Percentiles rank a stretch among this genome's conserved stretches.
Evolutionary conservation across 2,888 invertebrate species (phyloP).

Genomic region (Amphiduros pacificus): DNA sequence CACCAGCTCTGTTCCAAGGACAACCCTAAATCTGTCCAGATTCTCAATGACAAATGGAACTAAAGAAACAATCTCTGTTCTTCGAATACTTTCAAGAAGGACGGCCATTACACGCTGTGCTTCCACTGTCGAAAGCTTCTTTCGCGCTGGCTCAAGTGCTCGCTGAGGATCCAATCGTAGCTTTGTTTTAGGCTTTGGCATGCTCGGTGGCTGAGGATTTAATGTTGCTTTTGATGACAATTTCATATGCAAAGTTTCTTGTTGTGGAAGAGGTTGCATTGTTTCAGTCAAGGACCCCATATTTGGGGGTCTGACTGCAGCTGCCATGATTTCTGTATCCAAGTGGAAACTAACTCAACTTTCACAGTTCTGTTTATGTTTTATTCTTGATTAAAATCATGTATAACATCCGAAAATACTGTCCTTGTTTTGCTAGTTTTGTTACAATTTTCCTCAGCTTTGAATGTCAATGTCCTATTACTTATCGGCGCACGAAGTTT

Average conservation of each 20-base stretch:
- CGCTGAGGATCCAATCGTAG: conserved; percentile 47
- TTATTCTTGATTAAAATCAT: no score
- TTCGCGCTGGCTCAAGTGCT: conserved; percentile 56
- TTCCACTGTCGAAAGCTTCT: conserved; percentile 57
- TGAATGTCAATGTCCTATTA: background rate
- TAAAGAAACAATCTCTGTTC: conserved; percentile 47
- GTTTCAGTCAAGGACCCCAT: no score
- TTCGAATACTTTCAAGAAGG: conserved; percentile 52
- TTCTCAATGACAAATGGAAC: conserved; percentile 51
- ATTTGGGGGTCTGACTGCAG: no score
- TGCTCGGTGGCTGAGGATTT: conserved; percentile 6
- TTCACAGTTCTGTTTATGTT: no score
- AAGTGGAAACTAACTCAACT: no score
- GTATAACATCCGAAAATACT: no score
- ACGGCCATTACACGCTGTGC: conserved; percentile 58
- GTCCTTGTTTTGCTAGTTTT: no score
- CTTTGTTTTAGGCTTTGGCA: conserved; percentile 8
- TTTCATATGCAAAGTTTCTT: no score
- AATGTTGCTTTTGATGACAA: no score
- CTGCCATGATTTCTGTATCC: no score
- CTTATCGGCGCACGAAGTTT: conserved; percentile 4
- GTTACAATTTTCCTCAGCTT: no score
- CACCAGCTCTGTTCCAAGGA: conserved; percentile 49
- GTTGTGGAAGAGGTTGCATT: no score
- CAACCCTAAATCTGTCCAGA: conserved; percentile 46